A percentile compares a stretch with the other conserved stretches of the same genome.
These are phyloP conservation scores for Chrysocyon brachyurus DNA, from an alignment of 2,797 vertebrate genomes.

Conservation along the genomic window DNA sequence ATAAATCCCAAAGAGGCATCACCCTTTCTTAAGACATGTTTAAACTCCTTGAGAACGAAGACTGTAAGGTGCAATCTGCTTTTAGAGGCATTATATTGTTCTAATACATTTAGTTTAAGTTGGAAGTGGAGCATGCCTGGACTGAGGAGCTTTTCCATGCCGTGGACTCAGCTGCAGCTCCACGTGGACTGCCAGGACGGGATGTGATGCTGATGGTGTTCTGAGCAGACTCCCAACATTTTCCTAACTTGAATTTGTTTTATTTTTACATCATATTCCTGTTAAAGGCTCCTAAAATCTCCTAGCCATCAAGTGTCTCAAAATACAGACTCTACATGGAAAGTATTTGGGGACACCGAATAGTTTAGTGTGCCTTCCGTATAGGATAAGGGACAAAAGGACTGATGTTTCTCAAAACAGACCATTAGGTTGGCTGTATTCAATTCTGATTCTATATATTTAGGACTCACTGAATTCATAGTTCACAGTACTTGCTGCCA, in stretches of 20 bases:
- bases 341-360: conserved; percentile 61
- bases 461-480: conserved; percentile 76
- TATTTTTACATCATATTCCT: conserved; percentile 63
- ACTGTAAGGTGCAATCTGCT: conserved; percentile 19
- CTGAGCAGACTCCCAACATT: neutral
- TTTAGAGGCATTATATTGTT: conserved; percentile 65
- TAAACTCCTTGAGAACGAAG: conserved; percentile 22
- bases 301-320: conserved; percentile 66
- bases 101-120: conserved; percentile 70
- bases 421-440: conserved; percentile 54
- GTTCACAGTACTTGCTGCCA: conserved; percentile 60
- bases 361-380: conserved; percentile 46
- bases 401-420: conserved; percentile 73
- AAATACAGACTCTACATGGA: conserved; percentile 33
- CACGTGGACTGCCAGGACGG: neutral
- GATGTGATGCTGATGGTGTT: conserved; percentile 64
- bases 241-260: conserved; percentile 25
- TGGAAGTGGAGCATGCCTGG: conserved; percentile 62
- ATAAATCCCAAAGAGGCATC: conserved; percentile 72
- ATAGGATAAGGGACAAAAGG: neutral
- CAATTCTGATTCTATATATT: conserved; percentile 71
- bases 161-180: conserved; percentile 67
- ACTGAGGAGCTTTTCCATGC: conserved; percentile 72
- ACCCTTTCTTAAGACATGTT: conserved; percentile 67
- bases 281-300: conserved; percentile 66